phyloP scores from a whole-genome alignment of 2,797 vertebrate genomes.

The Atherinosoma microstoma region DNA sequence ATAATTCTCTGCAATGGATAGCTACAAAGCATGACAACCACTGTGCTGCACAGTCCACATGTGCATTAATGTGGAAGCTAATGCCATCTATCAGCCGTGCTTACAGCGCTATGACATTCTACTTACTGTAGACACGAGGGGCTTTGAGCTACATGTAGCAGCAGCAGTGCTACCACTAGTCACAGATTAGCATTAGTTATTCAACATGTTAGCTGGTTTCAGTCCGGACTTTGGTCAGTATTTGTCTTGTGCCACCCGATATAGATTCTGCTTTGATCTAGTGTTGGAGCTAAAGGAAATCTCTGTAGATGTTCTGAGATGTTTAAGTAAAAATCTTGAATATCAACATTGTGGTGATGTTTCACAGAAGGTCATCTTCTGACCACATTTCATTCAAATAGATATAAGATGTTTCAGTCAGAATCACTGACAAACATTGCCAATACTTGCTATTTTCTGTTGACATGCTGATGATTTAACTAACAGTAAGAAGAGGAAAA shows the following conservation, averaged over 20 bases:
- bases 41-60: background rate
- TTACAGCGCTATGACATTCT: background rate
- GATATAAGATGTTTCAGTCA: background rate
- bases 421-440: background rate
- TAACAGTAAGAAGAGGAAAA: background rate
- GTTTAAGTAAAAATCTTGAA: background rate
- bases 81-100: slow-evolving; percentile 2
- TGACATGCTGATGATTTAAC: background rate
- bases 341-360: background rate
- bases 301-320: background rate
- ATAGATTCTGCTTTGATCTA: background rate
- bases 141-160: background rate
- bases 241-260: background rate
- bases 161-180: background rate
- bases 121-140: background rate
- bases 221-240: too few species aligned
- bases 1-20: background rate
- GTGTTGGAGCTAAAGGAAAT: background rate
- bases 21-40: background rate
- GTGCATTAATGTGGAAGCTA: slow-evolving; percentile 12
- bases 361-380: background rate
- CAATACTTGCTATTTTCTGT: background rate
- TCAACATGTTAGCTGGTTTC: background rate
- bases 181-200: background rate
- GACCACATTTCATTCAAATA: background rate